Percentiles rank a stretch among this genome's conserved stretches.
These are phyloP conservation scores for Hestina assimilis DNA, from an alignment of 1,140 invertebrate species.

Conservation along the genomic window DNA sequence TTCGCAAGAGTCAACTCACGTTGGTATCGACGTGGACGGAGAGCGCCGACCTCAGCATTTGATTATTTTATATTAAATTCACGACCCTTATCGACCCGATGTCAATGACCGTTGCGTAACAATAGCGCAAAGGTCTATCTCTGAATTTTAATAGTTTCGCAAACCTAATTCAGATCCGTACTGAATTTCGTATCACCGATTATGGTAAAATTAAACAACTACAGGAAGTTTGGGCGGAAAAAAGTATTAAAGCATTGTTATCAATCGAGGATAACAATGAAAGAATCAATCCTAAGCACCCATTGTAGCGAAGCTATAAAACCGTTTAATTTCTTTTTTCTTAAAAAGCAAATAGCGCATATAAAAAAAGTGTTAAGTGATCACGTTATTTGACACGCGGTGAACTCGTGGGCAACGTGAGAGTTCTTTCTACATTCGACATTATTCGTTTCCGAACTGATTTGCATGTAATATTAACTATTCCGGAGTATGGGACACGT, in stretches of 20 bases:
- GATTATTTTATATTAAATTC: conserved; percentile 27
- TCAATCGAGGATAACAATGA: conserved; percentile 56
- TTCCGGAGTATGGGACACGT: conserved; percentile 39
- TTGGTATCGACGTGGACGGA: conserved; percentile 42
- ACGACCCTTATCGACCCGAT: conserved; percentile 27
- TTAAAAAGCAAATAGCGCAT: conserved; percentile 28
- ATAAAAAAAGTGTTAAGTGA: conserved; percentile 35
- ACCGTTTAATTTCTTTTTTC: conserved; percentile 31
- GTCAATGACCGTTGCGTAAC: conserved; percentile 52
- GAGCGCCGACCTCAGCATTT: conserved; percentile 27
- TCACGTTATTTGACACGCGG: conserved; percentile 64
- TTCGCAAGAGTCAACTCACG: conserved; percentile 59
- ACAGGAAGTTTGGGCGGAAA: conserved; percentile 54
- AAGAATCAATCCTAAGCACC: conserved; percentile 54
- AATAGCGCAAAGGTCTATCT: too few species aligned
- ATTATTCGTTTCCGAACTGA: conserved; percentile 50
- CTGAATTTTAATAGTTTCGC: background rate
- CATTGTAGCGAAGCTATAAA: conserved; percentile 54
- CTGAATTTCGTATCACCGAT: conserved; percentile 7
- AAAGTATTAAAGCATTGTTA: conserved; percentile 29
- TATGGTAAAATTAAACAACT: conserved; percentile 24
- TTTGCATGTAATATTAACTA: conserved; percentile 57
- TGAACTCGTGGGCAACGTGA: conserved; percentile 44
- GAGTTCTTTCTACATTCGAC: conserved; percentile 60
- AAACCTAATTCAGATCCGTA: background rate